Evolutionary conservation across 2,113 vertebrate genomes (phyloP).

Genomic region (Gymnogyps californianus): DNA sequence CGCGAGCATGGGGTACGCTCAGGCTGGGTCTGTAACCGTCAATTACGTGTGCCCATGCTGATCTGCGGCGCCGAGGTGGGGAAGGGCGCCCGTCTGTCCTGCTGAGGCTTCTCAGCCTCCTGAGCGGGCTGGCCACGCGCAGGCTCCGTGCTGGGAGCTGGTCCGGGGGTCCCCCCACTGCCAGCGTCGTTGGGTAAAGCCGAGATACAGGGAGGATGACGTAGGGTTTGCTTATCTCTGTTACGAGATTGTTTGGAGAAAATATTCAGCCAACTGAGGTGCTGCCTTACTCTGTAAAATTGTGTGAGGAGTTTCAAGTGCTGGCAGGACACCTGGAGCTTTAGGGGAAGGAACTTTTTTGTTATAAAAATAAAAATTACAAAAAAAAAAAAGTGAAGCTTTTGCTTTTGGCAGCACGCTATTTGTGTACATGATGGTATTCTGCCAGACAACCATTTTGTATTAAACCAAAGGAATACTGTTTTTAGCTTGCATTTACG

Average conservation of each 20-base stretch:
- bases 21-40: neutral
- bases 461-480: neutral
- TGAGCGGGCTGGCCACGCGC: neutral
- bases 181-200: neutral
- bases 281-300: neutral
- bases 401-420: neutral
- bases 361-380: neutral
- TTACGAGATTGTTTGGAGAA: neutral
- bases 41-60: rapidly evolving
- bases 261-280: neutral
- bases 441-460: neutral
- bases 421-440: neutral
- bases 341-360: neutral
- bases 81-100: neutral
- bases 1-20: rapidly evolving
- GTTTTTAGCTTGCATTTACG: neutral
- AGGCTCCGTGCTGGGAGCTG: neutral
- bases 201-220: neutral
- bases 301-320: neutral
- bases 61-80: neutral
- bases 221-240: neutral
- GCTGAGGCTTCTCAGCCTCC: neutral
- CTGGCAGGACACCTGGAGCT: neutral
- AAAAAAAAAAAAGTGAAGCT: neutral
- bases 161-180: rapidly evolving